Evolutionary conservation across 2,113 vertebrate species (phyloP).

Genomic region (Vimba vimba): DNA sequence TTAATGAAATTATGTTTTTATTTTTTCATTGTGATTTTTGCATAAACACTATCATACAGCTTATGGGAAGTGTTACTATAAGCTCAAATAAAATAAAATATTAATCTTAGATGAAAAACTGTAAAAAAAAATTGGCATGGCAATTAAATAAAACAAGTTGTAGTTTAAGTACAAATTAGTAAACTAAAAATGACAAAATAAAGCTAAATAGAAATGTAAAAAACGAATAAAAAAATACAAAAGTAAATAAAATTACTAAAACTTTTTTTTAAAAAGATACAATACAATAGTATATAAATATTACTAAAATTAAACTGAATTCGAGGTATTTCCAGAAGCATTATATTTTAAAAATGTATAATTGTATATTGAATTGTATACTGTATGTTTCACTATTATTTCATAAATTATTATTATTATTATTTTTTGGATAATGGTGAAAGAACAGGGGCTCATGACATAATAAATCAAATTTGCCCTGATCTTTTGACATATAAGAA

Average conservation of each 20-base stretch:
- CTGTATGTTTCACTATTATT: background rate
- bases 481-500: no score
- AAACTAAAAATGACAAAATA: background rate
- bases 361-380: background rate
- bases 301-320: no score
- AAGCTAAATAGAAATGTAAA: no score
- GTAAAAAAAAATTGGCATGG: no score
- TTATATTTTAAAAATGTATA: background rate
- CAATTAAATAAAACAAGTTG: no score
- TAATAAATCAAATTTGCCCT: no score
- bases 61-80: background rate
- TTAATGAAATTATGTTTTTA: background rate
- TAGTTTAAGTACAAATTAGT: no score
- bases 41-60: background rate
- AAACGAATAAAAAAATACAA: no score
- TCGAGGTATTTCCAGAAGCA: no score
- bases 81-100: background rate
- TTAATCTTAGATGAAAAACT: background rate
- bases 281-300: no score
- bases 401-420: background rate
- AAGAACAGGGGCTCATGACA: background rate
- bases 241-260: no score
- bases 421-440: background rate
- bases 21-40: background rate
- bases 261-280: no score